Evolutionary conservation across 2,888 invertebrate genomes (phyloP).

Genomic region (Heliconius erato): DNA sequence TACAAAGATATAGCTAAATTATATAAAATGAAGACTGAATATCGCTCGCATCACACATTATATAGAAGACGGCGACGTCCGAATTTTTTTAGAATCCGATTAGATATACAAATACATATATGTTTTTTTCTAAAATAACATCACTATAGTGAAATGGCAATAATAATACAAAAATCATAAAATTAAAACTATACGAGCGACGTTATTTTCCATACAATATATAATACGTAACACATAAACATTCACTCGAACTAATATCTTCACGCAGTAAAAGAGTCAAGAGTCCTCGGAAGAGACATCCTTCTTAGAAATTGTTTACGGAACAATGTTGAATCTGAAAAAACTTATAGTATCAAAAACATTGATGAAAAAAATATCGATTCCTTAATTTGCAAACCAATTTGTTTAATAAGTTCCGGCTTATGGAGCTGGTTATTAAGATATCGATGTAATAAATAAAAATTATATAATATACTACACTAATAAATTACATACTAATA

Average conservation of each 20-base stretch:
- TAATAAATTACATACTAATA: no score
- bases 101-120: slow-evolving; percentile 22
- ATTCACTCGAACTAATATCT: slow-evolving; percentile 43
- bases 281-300: slow-evolving; percentile 5
- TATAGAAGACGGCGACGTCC: slow-evolving; percentile 52
- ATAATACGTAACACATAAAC: slow-evolving; percentile 30
- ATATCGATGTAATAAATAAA: no score
- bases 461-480: no score
- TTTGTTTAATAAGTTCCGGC: no score
- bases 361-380: background rate
- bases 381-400: no score
- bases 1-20: slow-evolving; percentile 26
- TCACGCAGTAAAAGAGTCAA: slow-evolving; percentile 43
- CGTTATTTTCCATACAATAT: background rate
- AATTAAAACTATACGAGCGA: slow-evolving; percentile 18
- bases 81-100: slow-evolving; percentile 40
- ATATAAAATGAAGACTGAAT: slow-evolving; percentile 27
- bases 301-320: slow-evolving; percentile 8
- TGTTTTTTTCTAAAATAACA: slow-evolving; percentile 39
- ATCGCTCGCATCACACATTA: slow-evolving; percentile 35
- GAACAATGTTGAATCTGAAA: slow-evolving; percentile 23
- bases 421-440: no score
- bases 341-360: slow-evolving; percentile 22
- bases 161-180: slow-evolving; percentile 36
- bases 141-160: slow-evolving; percentile 47